A percentile compares a stretch with the other conserved stretches of the same genome.
These are phyloP conservation scores for Nothocercus julius DNA, from an alignment of 2,113 vertebrate genomes.

Conservation along the genomic window DNA sequence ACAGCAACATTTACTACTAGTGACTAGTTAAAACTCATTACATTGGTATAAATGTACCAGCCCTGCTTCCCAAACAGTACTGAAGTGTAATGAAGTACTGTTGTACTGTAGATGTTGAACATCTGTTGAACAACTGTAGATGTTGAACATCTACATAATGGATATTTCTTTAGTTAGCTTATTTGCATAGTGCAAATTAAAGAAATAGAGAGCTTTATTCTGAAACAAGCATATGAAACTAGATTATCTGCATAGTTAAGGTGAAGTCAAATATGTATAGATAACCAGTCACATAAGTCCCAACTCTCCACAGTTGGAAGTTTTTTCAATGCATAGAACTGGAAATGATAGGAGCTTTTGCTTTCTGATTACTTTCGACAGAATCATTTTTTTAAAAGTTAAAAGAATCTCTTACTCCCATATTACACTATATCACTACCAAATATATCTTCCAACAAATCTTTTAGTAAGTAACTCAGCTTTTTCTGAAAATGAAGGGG, in stretches of 20 bases:
- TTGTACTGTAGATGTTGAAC: no score
- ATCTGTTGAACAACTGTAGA: no score
- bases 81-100: neutral
- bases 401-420: constrained; percentile 12
- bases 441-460: constrained; percentile 27
- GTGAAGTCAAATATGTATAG: neutral
- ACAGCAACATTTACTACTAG: neutral
- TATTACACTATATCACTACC: constrained; percentile 29
- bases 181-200: neutral
- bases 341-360: neutral
- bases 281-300: rapidly evolving
- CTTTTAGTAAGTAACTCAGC: neutral
- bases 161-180: neutral
- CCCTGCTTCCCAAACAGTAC: no score
- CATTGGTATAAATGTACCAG: neutral
- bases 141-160: neutral
- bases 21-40: neutral
- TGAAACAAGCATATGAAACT: neutral
- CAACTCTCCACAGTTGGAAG: neutral
- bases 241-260: neutral
- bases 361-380: neutral
- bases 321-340: neutral
- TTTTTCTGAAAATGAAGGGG: neutral
- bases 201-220: neutral
- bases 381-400: neutral